phyloP scores from a whole-genome alignment of 2,888 invertebrate genomes.

The Helobdella robusta region DNA sequence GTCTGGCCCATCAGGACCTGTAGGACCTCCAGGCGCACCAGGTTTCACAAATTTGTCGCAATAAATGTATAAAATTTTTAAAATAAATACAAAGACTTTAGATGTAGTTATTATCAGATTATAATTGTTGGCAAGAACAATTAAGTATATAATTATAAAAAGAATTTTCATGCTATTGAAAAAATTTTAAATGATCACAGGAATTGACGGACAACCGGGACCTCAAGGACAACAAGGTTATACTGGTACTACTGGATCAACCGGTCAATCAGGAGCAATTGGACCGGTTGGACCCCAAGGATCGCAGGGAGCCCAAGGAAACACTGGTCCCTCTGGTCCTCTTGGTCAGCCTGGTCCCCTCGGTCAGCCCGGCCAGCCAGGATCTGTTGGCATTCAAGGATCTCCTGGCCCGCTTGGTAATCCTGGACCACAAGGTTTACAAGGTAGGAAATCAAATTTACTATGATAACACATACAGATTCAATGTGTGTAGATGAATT shows the following conservation, averaged over 20 bases:
- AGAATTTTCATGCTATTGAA: conserved; percentile 17
- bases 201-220: conserved; percentile 25
- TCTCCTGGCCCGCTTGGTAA: conserved; percentile 1
- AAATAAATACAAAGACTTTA: too few relatives aligned
- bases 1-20: conserved; percentile 28
- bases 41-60: background rate
- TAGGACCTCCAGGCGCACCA: conserved; percentile 5
- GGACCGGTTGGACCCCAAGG: conserved; percentile 27
- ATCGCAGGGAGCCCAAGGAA: conserved; percentile 25
- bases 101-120: too few relatives aligned
- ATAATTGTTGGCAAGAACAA: too few relatives aligned
- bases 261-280: conserved; percentile 29
- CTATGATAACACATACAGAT: too few relatives aligned
- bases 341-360: conserved; percentile 19
- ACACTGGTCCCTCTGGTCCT: conserved; percentile 18
- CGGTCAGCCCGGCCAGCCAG: conserved; percentile 28
- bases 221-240: conserved; percentile 21
- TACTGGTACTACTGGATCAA: conserved; percentile 26
- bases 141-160: too few relatives aligned
- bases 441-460: conserved; percentile 14
- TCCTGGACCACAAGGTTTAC: conserved; percentile 18
- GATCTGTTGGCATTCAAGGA: conserved; percentile 26
- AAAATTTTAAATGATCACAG: conserved; percentile 58
- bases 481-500: too few relatives aligned
- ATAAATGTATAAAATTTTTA: too few relatives aligned